Conservation (phyloP, 2,888 invertebrate species). For the Hirtodrosophila histrioides region DNA sequence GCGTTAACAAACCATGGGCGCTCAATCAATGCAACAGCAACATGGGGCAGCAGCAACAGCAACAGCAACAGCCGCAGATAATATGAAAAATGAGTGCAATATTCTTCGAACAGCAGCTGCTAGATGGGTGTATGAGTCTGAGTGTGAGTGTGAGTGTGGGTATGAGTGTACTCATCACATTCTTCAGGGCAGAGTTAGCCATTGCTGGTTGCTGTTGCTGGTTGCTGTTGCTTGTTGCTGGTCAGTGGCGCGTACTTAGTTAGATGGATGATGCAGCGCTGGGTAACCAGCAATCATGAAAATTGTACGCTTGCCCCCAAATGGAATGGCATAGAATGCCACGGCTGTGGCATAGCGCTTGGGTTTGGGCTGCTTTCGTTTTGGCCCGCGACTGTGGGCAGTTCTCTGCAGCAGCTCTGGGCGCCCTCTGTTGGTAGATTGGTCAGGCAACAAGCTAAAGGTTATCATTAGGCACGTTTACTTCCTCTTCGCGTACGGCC, state of each 20-base stretch:
- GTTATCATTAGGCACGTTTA: slow-evolving; percentile 80
- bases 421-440: slow-evolving; percentile 42
- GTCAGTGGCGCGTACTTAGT: slow-evolving; percentile 77
- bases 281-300: slow-evolving; percentile 72
- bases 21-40: slow-evolving; percentile 39
- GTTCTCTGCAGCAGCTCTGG: slow-evolving; percentile 15
- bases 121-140: background rate
- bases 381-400: slow-evolving; percentile 11
- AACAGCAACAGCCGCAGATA: slow-evolving; percentile 8
- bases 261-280: slow-evolving; percentile 62
- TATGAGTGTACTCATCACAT: slow-evolving; percentile 39
- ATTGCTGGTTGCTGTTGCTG: slow-evolving; percentile 10
- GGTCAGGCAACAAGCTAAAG: slow-evolving; percentile 62
- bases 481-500: slow-evolving; percentile 67
- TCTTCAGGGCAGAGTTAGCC: slow-evolving; percentile 24
- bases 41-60: slow-evolving; percentile 3
- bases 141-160: background rate
- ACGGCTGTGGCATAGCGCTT: slow-evolving; percentile 1
- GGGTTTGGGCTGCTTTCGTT: slow-evolving; percentile 31
- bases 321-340: slow-evolving; percentile 31
- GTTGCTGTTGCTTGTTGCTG: slow-evolving; percentile 28
- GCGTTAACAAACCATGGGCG: slow-evolving; percentile 34
- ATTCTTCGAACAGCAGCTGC: slow-evolving; percentile 14
- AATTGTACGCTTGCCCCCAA: slow-evolving; percentile 64
- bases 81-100: slow-evolving; percentile 50